phyloP scores from a whole-genome alignment of 2,888 invertebrate species.

The Apamea anceps region DNA sequence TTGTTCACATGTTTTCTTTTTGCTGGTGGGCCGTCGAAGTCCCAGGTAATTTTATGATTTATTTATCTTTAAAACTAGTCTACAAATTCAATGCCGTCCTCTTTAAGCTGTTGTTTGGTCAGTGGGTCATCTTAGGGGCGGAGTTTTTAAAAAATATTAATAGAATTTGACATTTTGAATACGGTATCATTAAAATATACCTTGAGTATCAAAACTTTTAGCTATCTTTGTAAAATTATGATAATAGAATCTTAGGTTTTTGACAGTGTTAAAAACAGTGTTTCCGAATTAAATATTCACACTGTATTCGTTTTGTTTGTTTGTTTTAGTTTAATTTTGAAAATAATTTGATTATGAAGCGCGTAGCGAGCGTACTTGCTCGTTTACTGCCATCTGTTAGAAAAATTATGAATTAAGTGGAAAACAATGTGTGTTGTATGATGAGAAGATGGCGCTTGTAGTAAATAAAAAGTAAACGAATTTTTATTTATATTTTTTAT shows the following conservation, averaged over 20 bases:
- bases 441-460: constrained; percentile 33
- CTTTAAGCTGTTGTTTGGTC: too few relatives aligned
- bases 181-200: background rate
- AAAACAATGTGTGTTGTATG: background rate
- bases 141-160: background rate
- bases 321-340: background rate
- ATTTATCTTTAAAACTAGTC: background rate
- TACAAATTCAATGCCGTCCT: too few relatives aligned
- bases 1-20: background rate
- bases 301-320: background rate
- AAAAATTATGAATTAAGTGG: background rate
- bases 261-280: background rate
- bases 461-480: background rate
- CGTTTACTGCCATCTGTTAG: constrained; percentile 36
- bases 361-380: too few relatives aligned
- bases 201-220: background rate
- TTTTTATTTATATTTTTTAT: constrained; percentile 22
- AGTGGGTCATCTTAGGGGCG: too few relatives aligned
- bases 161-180: background rate
- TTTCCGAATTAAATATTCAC: background rate
- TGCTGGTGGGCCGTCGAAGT: background rate
- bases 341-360: background rate
- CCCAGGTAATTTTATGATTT: constrained; percentile 5
- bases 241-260: too few relatives aligned
- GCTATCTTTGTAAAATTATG: background rate